A percentile compares a stretch with the other conserved stretches of the same genome.
Conservation (phyloP, 2,888 invertebrate species). For the Leucophora obtusa region DNA sequence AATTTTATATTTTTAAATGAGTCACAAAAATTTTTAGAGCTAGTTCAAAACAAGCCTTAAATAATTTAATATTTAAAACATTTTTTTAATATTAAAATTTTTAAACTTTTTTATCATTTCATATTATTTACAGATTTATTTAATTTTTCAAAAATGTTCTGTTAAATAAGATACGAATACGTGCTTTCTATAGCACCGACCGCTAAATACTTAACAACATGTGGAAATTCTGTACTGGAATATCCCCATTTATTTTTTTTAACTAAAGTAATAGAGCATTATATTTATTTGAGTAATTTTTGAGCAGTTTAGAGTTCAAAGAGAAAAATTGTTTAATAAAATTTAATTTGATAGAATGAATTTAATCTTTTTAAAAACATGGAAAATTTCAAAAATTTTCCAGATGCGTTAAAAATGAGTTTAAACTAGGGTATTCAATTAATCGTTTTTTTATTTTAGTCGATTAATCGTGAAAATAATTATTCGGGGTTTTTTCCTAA, state of each 20-base stretch:
- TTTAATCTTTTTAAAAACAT: too few species aligned
- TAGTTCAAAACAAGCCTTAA: too few species aligned
- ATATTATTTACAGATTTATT: background rate
- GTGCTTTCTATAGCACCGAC: constrained; percentile 18
- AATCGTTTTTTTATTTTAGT: too few species aligned
- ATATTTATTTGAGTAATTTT: background rate
- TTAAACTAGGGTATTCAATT: too few species aligned
- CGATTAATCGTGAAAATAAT: too few species aligned
- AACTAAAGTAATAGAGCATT: background rate
- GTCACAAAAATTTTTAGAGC: too few species aligned
- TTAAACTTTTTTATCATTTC: background rate
- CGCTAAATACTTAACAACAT: constrained; percentile 50
- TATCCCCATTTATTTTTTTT: background rate
- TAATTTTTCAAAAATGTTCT: background rate
- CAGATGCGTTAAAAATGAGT: too few species aligned
- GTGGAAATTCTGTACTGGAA: constrained; percentile 17
- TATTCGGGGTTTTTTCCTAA: too few species aligned
- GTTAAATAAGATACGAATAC: constrained; percentile 3
- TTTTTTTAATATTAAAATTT: background rate
- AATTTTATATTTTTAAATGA: too few species aligned
- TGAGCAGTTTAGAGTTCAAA: background rate
- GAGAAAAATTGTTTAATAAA: too few species aligned
- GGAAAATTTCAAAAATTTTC: too few species aligned
- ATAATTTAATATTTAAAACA: background rate
- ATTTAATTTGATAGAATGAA: too few species aligned